phyloP scores from a whole-genome alignment of 2,888 invertebrate species.

The Lissonota sp. region DNA sequence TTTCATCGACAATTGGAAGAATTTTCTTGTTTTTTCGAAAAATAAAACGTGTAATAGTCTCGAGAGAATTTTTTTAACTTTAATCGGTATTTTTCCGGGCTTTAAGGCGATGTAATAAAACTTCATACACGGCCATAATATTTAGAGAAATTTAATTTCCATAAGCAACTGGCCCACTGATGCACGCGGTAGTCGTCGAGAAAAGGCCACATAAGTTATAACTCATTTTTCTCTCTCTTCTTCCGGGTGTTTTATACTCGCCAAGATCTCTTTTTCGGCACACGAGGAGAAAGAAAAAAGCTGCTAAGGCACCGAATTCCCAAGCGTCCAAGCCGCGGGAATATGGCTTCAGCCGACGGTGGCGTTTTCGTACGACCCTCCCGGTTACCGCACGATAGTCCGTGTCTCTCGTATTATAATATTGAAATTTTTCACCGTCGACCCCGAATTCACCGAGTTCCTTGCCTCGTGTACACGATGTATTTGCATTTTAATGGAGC shows the following conservation, averaged over 20 bases:
- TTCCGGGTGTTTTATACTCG: not conserved
- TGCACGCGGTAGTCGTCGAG: slow-evolving; percentile 24
- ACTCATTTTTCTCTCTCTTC: not conserved
- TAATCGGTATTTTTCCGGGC: no score
- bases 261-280: slow-evolving; percentile 14
- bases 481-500: slow-evolving; percentile 78
- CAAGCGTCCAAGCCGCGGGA: slow-evolving; percentile 54
- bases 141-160: slow-evolving; percentile 80
- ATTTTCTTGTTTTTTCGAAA: no score
- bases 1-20: no score
- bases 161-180: slow-evolving; percentile 78
- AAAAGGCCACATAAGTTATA: slow-evolving; percentile 9
- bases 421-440: slow-evolving; percentile 76
- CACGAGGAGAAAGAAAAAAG: slow-evolving; percentile 8
- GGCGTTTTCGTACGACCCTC: not conserved
- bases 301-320: slow-evolving; percentile 45
- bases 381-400: slow-evolving; percentile 37
- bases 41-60: no score
- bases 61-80: no score
- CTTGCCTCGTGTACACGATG: slow-evolving; percentile 59
- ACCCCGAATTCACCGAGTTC: slow-evolving; percentile 72
- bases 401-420: slow-evolving; percentile 73
- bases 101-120: not conserved
- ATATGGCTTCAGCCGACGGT: slow-evolving; percentile 35
- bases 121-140: slow-evolving; percentile 44